Percentiles rank a stretch among this genome's conserved stretches.
phyloP scores from a whole-genome alignment of 2,113 vertebrate species.

The Thalassoma bifasciatum region DNA sequence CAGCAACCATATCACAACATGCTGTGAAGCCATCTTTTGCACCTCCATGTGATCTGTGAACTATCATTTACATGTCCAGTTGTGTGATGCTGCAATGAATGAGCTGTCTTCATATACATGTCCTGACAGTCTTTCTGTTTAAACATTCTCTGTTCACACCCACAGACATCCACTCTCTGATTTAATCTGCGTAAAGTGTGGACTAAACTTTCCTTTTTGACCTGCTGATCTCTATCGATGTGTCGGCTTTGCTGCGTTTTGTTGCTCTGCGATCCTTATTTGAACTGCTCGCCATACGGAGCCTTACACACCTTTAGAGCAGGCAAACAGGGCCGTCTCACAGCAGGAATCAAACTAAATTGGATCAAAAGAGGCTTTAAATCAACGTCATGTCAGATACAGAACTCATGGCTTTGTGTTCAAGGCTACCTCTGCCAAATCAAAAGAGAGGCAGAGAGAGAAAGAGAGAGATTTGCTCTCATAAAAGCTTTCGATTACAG shows the following conservation, averaged over 20 bases:
- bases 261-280: not conserved
- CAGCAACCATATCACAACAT: no score
- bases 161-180: not conserved
- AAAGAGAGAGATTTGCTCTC: slow-evolving; percentile 42
- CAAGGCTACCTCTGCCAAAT: slow-evolving; percentile 24
- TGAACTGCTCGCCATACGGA: not conserved
- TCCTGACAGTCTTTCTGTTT: no score
- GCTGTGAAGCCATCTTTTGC: no score
- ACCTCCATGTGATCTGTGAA: no score
- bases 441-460: not conserved
- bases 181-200: no score
- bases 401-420: slow-evolving; percentile 14
- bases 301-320: not conserved
- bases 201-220: not conserved
- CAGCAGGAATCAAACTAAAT: not conserved
- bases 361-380: not conserved
- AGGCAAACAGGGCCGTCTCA: not conserved
- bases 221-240: not conserved
- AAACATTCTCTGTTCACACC: not conserved
- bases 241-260: not conserved
- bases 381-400: not conserved
- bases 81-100: no score
- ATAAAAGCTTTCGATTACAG: slow-evolving; percentile 73
- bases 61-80: no score
- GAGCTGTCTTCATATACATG: no score